Percentiles rank a stretch among this genome's conserved stretches.
phyloP scores from a whole-genome alignment of 2,113 vertebrate species.

The Microcebus lehilahytsara region DNA sequence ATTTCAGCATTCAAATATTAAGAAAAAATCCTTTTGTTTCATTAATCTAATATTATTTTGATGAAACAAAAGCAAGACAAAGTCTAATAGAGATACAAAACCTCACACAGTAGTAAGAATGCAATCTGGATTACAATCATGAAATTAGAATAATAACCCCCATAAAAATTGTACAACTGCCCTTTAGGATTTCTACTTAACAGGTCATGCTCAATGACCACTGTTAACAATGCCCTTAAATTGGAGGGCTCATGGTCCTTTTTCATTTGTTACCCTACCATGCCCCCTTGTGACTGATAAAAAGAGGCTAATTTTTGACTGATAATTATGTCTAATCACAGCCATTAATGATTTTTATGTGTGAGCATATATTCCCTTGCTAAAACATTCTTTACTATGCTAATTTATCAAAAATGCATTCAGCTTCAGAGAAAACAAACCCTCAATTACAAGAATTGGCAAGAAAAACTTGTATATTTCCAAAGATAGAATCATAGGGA shows the following conservation, averaged over 20 bases:
- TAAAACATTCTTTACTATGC: not conserved
- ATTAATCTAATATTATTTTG: constrained; percentile 4
- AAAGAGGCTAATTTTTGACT: not conserved
- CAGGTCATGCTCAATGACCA: not conserved
- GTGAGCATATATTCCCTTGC: not conserved
- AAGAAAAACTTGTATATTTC: not conserved
- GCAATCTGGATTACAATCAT: not conserved
- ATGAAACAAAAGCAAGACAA: not conserved
- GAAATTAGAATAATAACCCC: not conserved
- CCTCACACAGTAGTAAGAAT: not conserved
- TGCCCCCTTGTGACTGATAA: constrained; percentile 70
- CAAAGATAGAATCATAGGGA: not conserved
- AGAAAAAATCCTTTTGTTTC: not conserved
- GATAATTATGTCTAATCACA: not conserved
- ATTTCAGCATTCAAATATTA: not conserved
- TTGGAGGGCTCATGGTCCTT: not conserved
- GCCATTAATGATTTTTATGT: not conserved
- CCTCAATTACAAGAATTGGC: not conserved
- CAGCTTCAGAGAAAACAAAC: not conserved
- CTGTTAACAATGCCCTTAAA: not conserved
- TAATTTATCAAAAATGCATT: not conserved
- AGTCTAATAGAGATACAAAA: not conserved
- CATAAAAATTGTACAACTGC: not conserved
- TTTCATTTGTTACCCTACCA: constrained; percentile 48
- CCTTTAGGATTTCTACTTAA: constrained; percentile 14